A percentile compares a stretch with the other conserved stretches of the same genome.
Evolutionary conservation across 2,113 vertebrate genomes (phyloP).

Genomic region (Apteryx owenii): DNA sequence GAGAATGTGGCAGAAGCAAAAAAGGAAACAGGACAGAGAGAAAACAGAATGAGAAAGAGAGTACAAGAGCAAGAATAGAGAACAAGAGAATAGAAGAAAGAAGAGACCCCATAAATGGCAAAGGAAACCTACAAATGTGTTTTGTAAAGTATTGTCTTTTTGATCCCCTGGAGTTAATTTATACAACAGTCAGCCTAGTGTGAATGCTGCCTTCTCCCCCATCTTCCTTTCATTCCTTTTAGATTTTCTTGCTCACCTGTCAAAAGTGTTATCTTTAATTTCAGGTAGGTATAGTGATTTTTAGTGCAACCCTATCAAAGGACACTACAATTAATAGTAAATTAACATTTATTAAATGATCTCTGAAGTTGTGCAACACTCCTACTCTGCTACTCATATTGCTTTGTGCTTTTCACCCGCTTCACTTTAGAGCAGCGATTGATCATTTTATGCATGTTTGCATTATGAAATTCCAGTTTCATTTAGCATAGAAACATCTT

Average conservation of each 20-base stretch:
- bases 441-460: neutral
- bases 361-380: neutral
- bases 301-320: neutral
- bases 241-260: neutral
- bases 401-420: neutral
- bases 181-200: neutral
- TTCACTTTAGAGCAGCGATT: neutral
- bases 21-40: neutral
- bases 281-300: neutral
- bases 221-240: neutral
- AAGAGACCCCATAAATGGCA: neutral
- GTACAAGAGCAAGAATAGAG: neutral
- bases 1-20: neutral
- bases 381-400: neutral
- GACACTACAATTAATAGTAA: neutral
- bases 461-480: neutral
- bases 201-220: neutral
- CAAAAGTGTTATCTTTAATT: neutral
- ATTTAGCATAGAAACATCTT: neutral
- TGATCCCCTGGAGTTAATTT: neutral
- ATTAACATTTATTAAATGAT: neutral
- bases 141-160: neutral
- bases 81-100: neutral
- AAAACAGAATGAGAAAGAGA: neutral
- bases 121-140: neutral